Conservation (phyloP, 2,888 invertebrate genomes). For the Antheraea assamensis region DNA sequence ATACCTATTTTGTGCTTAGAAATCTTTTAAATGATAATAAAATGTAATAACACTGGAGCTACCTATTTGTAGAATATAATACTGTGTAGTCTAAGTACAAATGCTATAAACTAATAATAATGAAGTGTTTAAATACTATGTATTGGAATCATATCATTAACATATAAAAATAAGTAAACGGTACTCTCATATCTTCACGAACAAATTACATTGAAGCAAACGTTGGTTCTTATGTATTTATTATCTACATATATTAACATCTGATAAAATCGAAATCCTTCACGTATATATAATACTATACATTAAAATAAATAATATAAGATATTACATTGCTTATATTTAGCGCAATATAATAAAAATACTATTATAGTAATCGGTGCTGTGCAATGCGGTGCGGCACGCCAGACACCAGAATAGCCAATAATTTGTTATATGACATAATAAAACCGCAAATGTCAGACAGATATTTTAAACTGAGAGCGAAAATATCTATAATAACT, state of each 20-base stretch:
- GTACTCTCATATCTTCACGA: not conserved
- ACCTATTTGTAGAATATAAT: too few relatives aligned
- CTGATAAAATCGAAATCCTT: not conserved
- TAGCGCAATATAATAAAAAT: not conserved
- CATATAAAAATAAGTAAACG: not conserved
- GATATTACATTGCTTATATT: not conserved
- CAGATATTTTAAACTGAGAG: too few relatives aligned
- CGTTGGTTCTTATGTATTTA: not conserved
- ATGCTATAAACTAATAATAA: not conserved
- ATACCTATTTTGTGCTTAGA: not conserved
- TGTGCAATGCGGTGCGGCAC: not conserved
- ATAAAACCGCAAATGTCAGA: not conserved
- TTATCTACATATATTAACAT: constrained; percentile 5
- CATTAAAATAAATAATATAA: constrained; percentile 11
- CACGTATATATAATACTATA: not conserved
- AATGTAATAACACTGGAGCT: not conserved
- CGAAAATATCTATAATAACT: too few relatives aligned
- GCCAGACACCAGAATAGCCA: not conserved
- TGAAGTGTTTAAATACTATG: not conserved
- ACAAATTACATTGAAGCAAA: constrained; percentile 8
- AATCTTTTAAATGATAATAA: not conserved
- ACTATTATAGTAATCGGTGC: too few relatives aligned
- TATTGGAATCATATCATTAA: not conserved
- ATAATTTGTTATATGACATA: not conserved
- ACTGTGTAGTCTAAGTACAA: not conserved